Conservation (phyloP, 2,113 vertebrate species). For the Alethe castanea region DNA sequence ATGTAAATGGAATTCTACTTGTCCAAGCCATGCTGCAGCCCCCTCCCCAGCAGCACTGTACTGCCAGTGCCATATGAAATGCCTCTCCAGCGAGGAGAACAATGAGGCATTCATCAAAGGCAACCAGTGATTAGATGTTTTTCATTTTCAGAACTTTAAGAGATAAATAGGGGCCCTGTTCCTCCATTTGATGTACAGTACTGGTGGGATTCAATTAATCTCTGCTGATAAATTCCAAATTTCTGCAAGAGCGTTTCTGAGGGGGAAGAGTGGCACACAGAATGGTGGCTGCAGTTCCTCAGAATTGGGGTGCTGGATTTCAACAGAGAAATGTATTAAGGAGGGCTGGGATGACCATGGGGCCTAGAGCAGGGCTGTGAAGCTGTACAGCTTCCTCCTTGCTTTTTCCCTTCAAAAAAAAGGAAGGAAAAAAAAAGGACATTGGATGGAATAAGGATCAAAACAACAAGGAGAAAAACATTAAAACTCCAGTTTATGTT, state of each 20-base stretch:
- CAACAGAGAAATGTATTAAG: background rate
- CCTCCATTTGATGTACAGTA: slow-evolving; percentile 63
- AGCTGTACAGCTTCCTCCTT: background rate
- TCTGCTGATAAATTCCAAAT: slow-evolving; percentile 50
- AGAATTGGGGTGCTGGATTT: background rate
- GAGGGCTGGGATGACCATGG: background rate
- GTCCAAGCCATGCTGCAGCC: background rate
- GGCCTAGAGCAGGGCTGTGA: background rate
- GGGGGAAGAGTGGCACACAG: background rate
- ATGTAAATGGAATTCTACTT: slow-evolving; percentile 31
- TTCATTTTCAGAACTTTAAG: slow-evolving; percentile 69
- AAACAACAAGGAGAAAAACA: background rate
- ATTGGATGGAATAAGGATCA: background rate
- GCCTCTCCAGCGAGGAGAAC: slow-evolving; percentile 50
- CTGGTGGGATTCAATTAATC: slow-evolving; percentile 66
- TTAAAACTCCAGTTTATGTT: background rate
- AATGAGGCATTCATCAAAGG: slow-evolving; percentile 70
- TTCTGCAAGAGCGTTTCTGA: background rate
- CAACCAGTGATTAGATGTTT: slow-evolving; percentile 65
- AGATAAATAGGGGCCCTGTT: slow-evolving; percentile 68
- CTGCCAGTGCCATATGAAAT: slow-evolving; percentile 61
- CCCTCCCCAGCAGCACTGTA: background rate
- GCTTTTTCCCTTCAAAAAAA: background rate
- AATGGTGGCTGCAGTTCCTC: background rate
- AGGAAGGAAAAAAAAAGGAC: background rate